Evolutionary conservation across 2,113 vertebrate species (phyloP).

Genomic region (Herpailurus yagouaroundi): DNA sequence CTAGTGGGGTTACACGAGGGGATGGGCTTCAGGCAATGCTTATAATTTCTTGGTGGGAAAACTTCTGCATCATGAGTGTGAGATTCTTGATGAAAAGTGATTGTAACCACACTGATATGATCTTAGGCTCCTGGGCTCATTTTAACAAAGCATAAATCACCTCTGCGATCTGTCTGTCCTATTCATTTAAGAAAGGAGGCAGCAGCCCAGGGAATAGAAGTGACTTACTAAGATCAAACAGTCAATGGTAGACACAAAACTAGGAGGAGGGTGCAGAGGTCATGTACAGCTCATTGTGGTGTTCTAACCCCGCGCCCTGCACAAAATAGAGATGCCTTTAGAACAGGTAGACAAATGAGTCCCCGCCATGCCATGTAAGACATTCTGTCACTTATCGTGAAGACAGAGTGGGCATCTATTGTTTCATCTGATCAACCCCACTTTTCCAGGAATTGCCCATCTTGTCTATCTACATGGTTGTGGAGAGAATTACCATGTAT

Average conservation of each 20-base stretch:
- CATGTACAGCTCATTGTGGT: background rate
- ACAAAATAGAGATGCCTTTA: background rate
- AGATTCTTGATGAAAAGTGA: slow-evolving; percentile 26
- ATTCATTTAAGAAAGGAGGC: background rate
- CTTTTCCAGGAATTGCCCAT: background rate
- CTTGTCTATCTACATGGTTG: background rate
- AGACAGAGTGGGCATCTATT: background rate
- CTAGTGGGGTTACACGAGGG: background rate
- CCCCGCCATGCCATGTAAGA: background rate
- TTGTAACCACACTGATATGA: background rate
- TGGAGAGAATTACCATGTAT: background rate
- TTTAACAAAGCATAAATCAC: background rate
- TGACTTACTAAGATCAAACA: background rate
- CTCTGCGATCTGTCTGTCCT: background rate
- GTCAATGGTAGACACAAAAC: background rate
- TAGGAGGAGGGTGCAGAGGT: background rate
- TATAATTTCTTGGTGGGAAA: background rate
- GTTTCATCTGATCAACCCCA: background rate
- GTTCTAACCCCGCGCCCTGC: background rate
- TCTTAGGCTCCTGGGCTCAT: background rate
- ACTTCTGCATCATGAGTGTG: background rate
- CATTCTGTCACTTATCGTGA: background rate
- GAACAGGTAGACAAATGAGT: background rate
- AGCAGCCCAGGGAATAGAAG: background rate
- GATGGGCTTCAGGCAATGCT: background rate